Evolutionary conservation across 2,888 invertebrate genomes (phyloP).

Genomic region (Gymnocheta viridis): DNA sequence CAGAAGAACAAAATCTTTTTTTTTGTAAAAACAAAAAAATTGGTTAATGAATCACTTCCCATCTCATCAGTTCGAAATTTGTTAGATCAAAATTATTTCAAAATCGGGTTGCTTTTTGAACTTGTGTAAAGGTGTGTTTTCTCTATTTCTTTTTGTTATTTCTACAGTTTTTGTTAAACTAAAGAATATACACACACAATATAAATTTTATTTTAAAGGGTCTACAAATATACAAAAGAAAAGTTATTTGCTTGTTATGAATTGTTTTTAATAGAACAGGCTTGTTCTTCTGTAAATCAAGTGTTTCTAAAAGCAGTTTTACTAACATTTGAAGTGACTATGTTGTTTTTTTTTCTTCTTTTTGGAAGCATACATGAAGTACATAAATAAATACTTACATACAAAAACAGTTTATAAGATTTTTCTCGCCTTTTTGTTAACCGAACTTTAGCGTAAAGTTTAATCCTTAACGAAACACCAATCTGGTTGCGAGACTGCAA

Average conservation of each 20-base stretch:
- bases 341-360: too few species aligned
- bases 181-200: neutral
- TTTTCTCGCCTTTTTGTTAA: too few species aligned
- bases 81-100: neutral
- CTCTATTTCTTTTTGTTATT: neutral
- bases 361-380: too few species aligned
- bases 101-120: slow-evolving; percentile 10
- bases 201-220: neutral
- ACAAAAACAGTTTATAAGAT: too few species aligned
- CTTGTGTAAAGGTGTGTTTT: slow-evolving; percentile 36
- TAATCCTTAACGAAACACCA: too few species aligned
- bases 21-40: slow-evolving; percentile 23
- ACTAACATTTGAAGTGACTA: too few species aligned
- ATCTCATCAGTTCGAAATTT: neutral
- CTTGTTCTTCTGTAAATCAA: neutral
- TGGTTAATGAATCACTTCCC: slow-evolving; percentile 40
- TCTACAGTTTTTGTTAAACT: neutral
- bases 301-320: neutral
- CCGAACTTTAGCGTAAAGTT: too few species aligned
- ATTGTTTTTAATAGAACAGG: neutral
- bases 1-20: slow-evolving; percentile 14
- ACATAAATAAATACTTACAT: too few species aligned
- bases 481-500: too few species aligned
- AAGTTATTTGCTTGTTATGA: neutral
- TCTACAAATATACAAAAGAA: neutral